phyloP scores from a whole-genome alignment of 2,113 vertebrate species.

The Tyrannus savana region DNA sequence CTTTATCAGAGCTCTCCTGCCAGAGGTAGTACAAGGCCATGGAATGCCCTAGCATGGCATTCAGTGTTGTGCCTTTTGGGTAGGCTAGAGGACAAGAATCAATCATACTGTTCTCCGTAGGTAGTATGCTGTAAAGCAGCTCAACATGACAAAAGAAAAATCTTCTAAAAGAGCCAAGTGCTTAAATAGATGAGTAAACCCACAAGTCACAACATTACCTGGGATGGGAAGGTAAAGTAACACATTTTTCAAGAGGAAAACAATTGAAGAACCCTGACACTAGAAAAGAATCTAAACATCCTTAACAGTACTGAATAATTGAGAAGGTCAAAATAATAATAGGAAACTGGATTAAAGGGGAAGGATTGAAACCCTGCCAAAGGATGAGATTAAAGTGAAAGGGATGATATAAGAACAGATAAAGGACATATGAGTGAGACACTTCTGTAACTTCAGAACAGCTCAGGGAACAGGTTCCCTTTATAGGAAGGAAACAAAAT shows the following conservation, averaged over 20 bases:
- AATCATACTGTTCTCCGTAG: background rate
- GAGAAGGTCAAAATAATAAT: background rate
- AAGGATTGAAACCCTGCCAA: background rate
- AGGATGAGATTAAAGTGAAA: constrained; percentile 4
- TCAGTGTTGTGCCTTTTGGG: background rate
- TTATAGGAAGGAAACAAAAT: background rate
- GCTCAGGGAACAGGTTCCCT: background rate
- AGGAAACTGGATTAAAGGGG: background rate
- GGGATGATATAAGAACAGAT: background rate
- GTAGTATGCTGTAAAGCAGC: background rate
- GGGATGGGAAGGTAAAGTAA: background rate
- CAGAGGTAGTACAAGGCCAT: background rate
- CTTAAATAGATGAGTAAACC: background rate
- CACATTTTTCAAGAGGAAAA: background rate
- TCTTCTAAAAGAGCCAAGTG: background rate
- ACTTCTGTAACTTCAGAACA: background rate
- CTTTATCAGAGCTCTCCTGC: background rate
- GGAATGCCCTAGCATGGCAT: background rate
- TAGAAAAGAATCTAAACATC: background rate
- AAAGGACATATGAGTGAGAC: background rate
- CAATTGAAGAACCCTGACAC: background rate
- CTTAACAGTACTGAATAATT: background rate
- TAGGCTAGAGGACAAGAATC: background rate
- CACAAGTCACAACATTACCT: background rate
- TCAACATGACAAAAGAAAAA: background rate